Evolutionary conservation across 2,797 vertebrate genomes (phyloP).

Genomic region (Gymnocypris eckloni): DNA sequence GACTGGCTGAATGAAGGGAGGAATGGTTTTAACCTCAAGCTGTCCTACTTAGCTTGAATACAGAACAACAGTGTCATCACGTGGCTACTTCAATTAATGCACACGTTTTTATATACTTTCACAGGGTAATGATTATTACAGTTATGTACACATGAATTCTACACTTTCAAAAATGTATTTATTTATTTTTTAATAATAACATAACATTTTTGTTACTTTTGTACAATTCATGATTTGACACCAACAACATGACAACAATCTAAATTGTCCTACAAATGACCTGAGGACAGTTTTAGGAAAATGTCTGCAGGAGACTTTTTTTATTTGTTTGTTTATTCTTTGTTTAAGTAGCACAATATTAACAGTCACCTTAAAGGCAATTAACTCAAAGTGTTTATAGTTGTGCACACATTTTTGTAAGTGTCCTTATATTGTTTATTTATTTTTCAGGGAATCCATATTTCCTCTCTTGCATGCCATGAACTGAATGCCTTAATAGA

Average conservation of each 20-base stretch:
- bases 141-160: not conserved
- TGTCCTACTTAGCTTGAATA: not conserved
- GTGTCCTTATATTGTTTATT: not conserved
- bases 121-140: not conserved
- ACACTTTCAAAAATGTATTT: not conserved
- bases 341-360: not conserved
- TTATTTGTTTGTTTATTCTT: not conserved
- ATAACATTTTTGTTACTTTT: not conserved
- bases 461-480: not conserved
- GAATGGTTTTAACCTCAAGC: not conserved
- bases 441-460: not conserved
- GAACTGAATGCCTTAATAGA: not conserved
- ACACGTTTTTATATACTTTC: not conserved
- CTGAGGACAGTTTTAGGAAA: not conserved
- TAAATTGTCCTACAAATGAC: not conserved
- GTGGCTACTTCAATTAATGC: conserved; percentile 34
- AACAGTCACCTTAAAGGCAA: not conserved
- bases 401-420: not conserved
- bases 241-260: not conserved
- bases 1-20: not conserved
- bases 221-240: not conserved
- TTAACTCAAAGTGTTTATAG: not conserved
- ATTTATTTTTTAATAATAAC: not conserved
- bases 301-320: not conserved
- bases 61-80: conserved; percentile 65